Conservation (phyloP, 2,888 invertebrate genomes). For the Drosophila phalerata region DNA sequence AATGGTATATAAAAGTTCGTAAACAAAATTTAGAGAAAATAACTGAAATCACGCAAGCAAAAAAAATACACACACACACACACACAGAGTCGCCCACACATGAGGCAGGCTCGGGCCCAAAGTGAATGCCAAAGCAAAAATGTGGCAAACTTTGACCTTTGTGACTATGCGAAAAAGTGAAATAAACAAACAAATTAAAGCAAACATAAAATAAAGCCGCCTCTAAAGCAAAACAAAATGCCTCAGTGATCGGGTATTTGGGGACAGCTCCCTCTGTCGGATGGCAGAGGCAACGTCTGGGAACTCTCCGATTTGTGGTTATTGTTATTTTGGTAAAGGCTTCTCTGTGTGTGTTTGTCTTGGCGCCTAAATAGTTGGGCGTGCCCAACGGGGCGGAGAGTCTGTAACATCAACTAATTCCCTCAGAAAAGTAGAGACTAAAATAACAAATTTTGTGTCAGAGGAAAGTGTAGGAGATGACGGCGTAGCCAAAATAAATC, state of each 20-base stretch:
- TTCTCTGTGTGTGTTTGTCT: conserved; percentile 23
- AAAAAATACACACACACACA: background rate
- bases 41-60: conserved; percentile 17
- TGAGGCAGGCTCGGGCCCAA: conserved; percentile 10
- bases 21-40: conserved; percentile 53
- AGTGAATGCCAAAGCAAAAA: conserved; percentile 42
- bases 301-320: background rate
- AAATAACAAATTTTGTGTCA: conserved; percentile 47
- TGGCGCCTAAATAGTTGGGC: conserved; percentile 36
- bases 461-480: background rate
- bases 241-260: conserved; percentile 22
- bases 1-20: conserved; percentile 31
- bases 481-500: conserved; percentile 32
- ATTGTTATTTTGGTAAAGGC: background rate
- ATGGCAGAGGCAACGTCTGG: background rate
- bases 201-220: conserved; percentile 61
- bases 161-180: conserved; percentile 61
- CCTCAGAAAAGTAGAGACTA: conserved; percentile 42
- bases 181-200: conserved; percentile 78
- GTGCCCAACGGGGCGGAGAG: conserved; percentile 16
- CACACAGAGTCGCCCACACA: background rate
- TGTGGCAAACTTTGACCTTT: conserved; percentile 73
- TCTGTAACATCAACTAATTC: conserved; percentile 63
- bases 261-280: conserved; percentile 7
- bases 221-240: conserved; percentile 52